Evolutionary conservation across 2,113 vertebrate genomes (phyloP), one percentile per base, ranked within the genome.

Genomic region (Salvator merianae): DNA sequence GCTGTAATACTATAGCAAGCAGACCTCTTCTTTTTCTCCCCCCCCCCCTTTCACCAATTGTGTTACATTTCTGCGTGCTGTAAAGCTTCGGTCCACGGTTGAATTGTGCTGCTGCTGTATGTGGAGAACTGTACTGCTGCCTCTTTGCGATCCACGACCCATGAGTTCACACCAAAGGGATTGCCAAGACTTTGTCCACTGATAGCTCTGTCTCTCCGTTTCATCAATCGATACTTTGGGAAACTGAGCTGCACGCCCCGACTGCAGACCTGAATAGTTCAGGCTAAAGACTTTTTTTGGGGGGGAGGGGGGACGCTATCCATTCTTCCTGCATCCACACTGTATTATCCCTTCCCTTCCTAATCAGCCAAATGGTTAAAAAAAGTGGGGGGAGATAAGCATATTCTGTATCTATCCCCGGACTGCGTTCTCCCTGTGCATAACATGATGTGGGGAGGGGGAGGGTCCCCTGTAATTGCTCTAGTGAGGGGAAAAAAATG

Each of bases 401-500:
- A 34, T 71, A 4, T 59, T 30, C 40, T 28, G 4, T 70, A 50
- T 72, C 38, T 34, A 76, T 62, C 68, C 76, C 78, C 72, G 50
- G 68, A 43, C 32, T 30, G 5, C 74, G 38, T 3, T 65, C 4
- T 43, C 47, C 84, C 86, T 36, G 28, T 69, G 34, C 28, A 24
- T 24, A 34, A 26, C 40, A 20, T 20, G 50, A 47, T 32, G 32
- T 76, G 18, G 36, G 34, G 7, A 24, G n/a, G 43, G 72, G 62
- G 38, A 30, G 77, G 7, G 22, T 63, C n/a, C 76, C 77, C 24
- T 71, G 55, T 79, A 79, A 85, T 73, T 79, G 68, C 83, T 85
- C 76, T 63, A 55, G 68, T 63, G 68, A 78, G 68, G 76, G n/a
- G n/a, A n/a, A n/a, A 62, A 34, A 78, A 77, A 84, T 47, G 83